phyloP scores from a whole-genome alignment of 2,797 vertebrate species.

The Siniperca undulata region DNA sequence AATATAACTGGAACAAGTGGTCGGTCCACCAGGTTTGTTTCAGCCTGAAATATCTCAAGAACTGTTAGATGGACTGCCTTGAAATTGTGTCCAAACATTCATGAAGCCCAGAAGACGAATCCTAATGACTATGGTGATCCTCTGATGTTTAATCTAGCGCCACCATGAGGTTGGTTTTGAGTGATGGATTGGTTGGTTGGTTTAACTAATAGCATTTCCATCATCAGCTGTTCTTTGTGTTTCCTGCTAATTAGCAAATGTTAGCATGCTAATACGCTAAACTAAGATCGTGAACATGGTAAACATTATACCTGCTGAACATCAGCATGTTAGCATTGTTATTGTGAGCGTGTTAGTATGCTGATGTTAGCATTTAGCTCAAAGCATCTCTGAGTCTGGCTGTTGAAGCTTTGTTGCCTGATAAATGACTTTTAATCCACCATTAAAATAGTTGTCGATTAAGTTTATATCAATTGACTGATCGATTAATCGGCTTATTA shows the following conservation, averaged over 20 bases:
- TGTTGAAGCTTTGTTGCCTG: not conserved
- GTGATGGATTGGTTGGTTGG: too few relatives aligned
- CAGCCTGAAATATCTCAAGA: not conserved
- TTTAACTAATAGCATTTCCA: too few relatives aligned
- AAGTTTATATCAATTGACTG: not conserved
- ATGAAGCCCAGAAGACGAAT: not conserved
- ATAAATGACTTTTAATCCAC: not conserved
- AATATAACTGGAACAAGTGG: too few relatives aligned
- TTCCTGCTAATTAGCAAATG: too few relatives aligned
- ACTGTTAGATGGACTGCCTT: not conserved
- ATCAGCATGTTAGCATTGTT: too few relatives aligned
- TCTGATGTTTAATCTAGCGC: not conserved
- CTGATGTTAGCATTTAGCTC: too few relatives aligned
- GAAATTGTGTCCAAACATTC: not conserved
- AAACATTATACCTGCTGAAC: too few relatives aligned
- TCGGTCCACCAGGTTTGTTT: too few relatives aligned
- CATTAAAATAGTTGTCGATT: not conserved
- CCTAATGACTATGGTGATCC: not conserved
- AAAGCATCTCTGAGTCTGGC: not conserved
- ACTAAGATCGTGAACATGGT: too few relatives aligned
- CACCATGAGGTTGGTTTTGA: not conserved
- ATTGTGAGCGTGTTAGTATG: too few relatives aligned
- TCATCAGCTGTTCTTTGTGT: too few relatives aligned
- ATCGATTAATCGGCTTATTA: not conserved
- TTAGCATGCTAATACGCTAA: too few relatives aligned